Base-by-base conservation (phyloP, 2,888 invertebrate species). In the Lasioglossum oenotherae region DNA sequence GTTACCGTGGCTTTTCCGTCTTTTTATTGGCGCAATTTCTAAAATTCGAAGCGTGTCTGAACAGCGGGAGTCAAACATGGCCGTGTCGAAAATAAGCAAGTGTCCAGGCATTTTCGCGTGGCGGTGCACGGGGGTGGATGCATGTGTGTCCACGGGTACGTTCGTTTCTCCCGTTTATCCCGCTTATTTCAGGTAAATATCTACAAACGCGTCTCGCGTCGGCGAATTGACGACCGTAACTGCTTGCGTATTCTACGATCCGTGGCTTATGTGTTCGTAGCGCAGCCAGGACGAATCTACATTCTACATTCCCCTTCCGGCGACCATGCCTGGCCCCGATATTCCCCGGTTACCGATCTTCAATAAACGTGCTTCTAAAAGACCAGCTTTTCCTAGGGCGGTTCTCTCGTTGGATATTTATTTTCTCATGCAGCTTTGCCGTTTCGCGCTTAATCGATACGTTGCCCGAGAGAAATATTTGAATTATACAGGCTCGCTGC, bases 381-480 rank as follows among this genome's bases (percentile, higher is more conserved):
- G 77, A 35, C 41, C 35, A n/a, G 69, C 35, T 31, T 64, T 64
- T 57, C 23, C 72, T 64, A 60, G 57, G 16, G n/a, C 53, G 67
- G 4, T 41, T 83, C 53, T 23, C 57, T 35, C 69, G 74, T 27
- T 31, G 35, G 35, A 75, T 80, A 80, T 80, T 83, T 85, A 78
- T 77, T 80, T 80, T 80, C 3, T 27, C 49, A 60, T 44, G 44
- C 64, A n/a, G 67, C 78, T 60, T 73, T 69, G 41, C 41, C 76
- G 72, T 74, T 80, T 86, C 77, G 38, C 77, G 81, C 27, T 77
- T 84, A 86, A 84, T 81, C 86, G 81, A 81, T 84, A 76, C 74
- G 69, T 41, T 84, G 57, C 64, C 44, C 76, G 27, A 46, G 76
- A 78, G 78, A 57, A 84, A 79, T 60, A 72, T 84, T 76, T 76